phyloP scores from a whole-genome alignment of 2,888 invertebrate species.

The Strigamia transsilvanica region DNA sequence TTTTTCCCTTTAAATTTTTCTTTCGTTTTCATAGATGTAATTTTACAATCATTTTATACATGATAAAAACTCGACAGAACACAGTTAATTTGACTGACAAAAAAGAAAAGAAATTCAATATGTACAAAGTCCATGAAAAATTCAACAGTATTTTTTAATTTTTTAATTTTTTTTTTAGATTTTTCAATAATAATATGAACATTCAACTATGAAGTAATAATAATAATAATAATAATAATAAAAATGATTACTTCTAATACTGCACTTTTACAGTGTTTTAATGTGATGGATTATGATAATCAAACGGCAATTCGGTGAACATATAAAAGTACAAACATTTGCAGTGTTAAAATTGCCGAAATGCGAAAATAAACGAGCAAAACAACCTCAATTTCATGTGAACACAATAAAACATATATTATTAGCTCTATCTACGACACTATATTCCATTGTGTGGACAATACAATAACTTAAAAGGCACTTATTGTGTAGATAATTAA shows the following conservation, averaged over 20 bases:
- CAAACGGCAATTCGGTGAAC: constrained; percentile 9
- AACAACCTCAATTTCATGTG: not conserved
- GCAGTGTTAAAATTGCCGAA: not conserved
- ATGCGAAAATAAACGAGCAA: not conserved
- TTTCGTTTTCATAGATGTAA: not conserved
- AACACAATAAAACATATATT: not conserved
- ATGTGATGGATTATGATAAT: constrained; percentile 24
- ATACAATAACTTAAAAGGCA: constrained; percentile 38
- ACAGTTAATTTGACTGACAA: constrained; percentile 22
- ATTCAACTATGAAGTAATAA: constrained; percentile 26
- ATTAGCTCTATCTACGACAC: not conserved
- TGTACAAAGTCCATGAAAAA: not conserved
- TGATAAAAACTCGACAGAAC: constrained; percentile 24
- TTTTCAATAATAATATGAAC: constrained; percentile 17
- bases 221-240: constrained; percentile 8
- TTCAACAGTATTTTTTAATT: constrained; percentile 5
- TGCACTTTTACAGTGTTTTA: constrained; percentile 7
- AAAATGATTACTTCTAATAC: constrained; percentile 13
- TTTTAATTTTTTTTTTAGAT: not conserved
- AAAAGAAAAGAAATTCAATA: constrained; percentile 11
- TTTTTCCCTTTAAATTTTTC: not conserved
- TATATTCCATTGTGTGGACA: not conserved
- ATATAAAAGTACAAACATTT: constrained; percentile 32
- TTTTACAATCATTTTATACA: constrained; percentile 36
- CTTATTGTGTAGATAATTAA: not conserved